phyloP scores from a whole-genome alignment of 2,113 vertebrate genomes.

The Hippolais icterina region DNA sequence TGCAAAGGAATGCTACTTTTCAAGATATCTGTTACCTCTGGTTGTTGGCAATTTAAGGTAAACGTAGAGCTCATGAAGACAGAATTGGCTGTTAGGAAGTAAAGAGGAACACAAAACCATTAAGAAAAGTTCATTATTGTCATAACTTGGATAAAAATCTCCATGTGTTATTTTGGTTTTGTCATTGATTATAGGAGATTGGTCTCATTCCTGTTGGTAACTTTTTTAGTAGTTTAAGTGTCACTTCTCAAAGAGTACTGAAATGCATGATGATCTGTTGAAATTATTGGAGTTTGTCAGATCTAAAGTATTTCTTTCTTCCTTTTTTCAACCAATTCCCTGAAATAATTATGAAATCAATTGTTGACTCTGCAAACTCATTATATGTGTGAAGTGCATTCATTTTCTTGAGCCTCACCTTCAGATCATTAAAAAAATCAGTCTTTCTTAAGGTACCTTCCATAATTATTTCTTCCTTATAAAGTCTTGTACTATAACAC shows the following conservation, averaged over 20 bases:
- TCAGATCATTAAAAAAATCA: not conserved
- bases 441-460: not conserved
- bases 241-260: not conserved
- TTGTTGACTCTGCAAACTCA: not conserved
- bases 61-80: not conserved
- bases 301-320: not conserved
- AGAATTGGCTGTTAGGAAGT: not conserved
- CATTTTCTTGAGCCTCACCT: not conserved
- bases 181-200: not conserved
- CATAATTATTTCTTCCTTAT: not conserved
- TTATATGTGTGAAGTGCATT: not conserved
- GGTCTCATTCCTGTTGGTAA: not conserved
- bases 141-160: not conserved
- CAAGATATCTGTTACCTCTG: not conserved
- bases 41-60: not conserved
- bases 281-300: not conserved
- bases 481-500: not conserved
- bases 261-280: rapidly evolving
- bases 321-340: not conserved
- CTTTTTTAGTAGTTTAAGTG: not conserved
- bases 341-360: not conserved
- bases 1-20: not conserved
- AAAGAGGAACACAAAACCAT: not conserved
- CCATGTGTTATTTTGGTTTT: not conserved
- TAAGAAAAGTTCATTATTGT: not conserved